Base-by-base conservation (phyloP, 2,888 invertebrate genomes). In the Melieria omissa region DNA sequence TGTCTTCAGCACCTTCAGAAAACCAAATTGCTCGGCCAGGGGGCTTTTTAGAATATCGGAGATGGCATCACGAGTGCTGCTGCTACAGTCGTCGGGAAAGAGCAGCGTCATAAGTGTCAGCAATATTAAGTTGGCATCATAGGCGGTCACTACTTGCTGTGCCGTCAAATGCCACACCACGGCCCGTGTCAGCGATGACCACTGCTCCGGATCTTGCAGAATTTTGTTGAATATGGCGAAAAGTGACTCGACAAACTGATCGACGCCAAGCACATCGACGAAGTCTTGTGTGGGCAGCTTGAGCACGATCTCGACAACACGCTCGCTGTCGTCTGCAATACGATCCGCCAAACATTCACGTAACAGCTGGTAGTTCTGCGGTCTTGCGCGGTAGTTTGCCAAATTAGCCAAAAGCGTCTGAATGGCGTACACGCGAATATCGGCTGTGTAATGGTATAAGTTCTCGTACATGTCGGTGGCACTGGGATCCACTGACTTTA, bases 381-480 rank as follows among this genome's bases (percentile, higher is more conserved):
- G 75, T 0, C 77, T 75, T 46, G 88, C 82, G 78, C 81, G 79
- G 42, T 79, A 77, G 6, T 91, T 89, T 58, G 89, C 88, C 0
- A 88, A 84, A 75, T 90, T 89, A 73, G 89, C 88, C 0, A 90
- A 86, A 9, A 96, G 86, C 75, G 90, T 90, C 76, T 90, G 88
- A 0, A 95, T 88, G 0, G 94, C 94, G 79, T 90, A 88, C 3
- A 90, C 86, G 75, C 96, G 89, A 67, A 93, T 88, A 62, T 89
- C 86, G 0, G 91, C 85, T 79, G 90, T 92, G 0, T 91, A 88
- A 84, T 96, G 94, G 79, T 94, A 93, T 0, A 96, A 85, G 76
- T 92, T 92, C 81, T 93, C 90, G 78, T 92, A 91, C 0, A 93
- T 87, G 67, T 89, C 88, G 52, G 87, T 88, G 0, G 88, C 88